Evolutionary conservation across 2,888 invertebrate species (phyloP).

Genomic region (Standfussiana lucernea): DNA sequence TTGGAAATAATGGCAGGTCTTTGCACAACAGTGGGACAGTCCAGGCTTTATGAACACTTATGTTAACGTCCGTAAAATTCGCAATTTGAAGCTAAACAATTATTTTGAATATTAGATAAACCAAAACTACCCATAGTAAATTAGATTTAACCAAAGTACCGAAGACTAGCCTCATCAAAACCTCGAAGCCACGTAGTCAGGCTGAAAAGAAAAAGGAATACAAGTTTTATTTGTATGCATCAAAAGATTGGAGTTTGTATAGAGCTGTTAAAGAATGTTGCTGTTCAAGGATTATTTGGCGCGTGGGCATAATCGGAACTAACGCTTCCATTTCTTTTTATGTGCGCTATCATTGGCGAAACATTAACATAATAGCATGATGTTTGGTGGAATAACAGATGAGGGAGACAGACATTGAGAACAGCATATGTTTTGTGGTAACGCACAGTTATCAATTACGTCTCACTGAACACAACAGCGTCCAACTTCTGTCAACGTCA

Average conservation of each 20-base stretch:
- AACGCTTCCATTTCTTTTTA: background rate
- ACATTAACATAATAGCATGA: background rate
- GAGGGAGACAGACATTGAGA: background rate
- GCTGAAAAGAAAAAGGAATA: constrained; percentile 81
- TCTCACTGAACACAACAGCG: no score
- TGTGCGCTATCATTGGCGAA: background rate
- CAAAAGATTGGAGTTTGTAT: no score
- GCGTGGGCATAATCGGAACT: background rate
- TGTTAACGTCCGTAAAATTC: background rate
- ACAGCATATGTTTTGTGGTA: background rate
- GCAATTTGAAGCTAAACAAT: background rate
- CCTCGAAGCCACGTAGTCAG: constrained; percentile 88
- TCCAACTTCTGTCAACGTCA: no score
- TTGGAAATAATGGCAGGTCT: background rate
- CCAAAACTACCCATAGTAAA: background rate
- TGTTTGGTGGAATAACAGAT: background rate
- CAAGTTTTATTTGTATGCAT: background rate
- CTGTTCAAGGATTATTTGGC: background rate
- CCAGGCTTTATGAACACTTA: background rate
- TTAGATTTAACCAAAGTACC: constrained; percentile 45
- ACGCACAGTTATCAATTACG: no score
- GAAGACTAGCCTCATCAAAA: constrained; percentile 70
- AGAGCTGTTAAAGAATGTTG: no score
- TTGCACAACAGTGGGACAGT: background rate
- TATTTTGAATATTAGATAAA: background rate